Base-by-base conservation (phyloP, 2,888 invertebrate genomes). In the Coremacera marginata region DNA sequence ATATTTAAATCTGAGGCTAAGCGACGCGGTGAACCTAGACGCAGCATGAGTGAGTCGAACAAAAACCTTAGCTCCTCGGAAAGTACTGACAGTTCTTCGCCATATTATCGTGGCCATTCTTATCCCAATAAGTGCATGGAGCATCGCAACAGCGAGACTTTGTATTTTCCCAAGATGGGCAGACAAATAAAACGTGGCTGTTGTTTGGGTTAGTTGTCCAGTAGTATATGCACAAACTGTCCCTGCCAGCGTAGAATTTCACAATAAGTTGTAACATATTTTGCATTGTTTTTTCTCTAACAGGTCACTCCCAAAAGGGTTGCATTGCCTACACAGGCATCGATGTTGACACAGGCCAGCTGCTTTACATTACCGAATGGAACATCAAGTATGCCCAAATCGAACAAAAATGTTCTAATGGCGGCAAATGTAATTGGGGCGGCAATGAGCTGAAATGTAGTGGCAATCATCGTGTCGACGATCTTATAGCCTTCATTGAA, bases 331-430 rank as follows among this genome's bases (percentile, higher is more conserved):
- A 93, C 87, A 91, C 93, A 25, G 96, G 95, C 7, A 92, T 96
- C 25, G 96, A 96, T 85, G 91, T 92, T 74, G 92, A 92, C 77
- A 92, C 92, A 16, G 95, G 96, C 0, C 93, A 94, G 81, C 86
- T 94, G 68, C 89, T 95, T 0, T 92, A 94, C 44, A 90, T 95
- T 16, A 93, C 93, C 34, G 95, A 96, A 87, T 97, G 96, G 96
- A 91, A 89, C 62, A 89, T 95, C 7, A 91, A 88, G 89, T 86
- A 88, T 84, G 76, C 89, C 78, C 87, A 89, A 88, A 88, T 79
- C 80, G 90, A 81, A 77, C 84, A 85, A 68, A 86, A 87, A n/a
- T 89, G 89, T 77, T 80, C 81, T 22, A 86, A 81, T 57, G 85
- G 85, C 3, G 86, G 88, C 0, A 87, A 86, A 70, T 89, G 89